Percentiles rank a stretch among this genome's conserved stretches.
Conservation (phyloP, 2,113 vertebrate species). For the Scartelaos histophorus region DNA sequence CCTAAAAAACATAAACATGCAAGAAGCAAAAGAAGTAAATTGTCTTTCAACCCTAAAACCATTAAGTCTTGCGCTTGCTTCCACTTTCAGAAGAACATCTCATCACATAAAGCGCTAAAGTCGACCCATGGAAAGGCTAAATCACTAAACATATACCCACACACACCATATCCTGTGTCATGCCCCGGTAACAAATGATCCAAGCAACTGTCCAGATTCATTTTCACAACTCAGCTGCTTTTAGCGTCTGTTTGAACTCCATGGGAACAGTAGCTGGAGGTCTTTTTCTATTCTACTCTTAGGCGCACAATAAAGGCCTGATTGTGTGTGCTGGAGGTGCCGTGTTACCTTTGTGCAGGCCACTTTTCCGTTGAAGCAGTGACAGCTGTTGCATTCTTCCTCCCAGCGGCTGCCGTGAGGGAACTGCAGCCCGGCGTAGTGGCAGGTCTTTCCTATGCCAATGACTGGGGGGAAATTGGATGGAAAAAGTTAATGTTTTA, state of each 20-base stretch:
- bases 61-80: not conserved
- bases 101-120: not conserved
- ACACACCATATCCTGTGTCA: not conserved
- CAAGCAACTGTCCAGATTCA: slow-evolving; percentile 8
- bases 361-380: slow-evolving; percentile 84
- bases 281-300: slow-evolving; percentile 11
- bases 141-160: not conserved
- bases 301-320: slow-evolving; percentile 6
- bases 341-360: slow-evolving; percentile 88
- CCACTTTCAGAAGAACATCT: not conserved
- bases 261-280: slow-evolving; percentile 6
- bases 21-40: no score
- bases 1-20: no score
- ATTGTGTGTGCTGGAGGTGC: not conserved
- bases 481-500: not conserved
- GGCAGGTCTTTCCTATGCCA: slow-evolving; percentile 85
- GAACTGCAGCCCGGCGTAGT: slow-evolving; percentile 83
- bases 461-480: slow-evolving; percentile 75
- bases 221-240: slow-evolving; percentile 11
- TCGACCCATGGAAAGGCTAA: not conserved
- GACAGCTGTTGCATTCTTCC: slow-evolving; percentile 93
- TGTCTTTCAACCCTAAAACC: no score
- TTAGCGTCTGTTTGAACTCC: slow-evolving; percentile 5
- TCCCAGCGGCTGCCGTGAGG: slow-evolving; percentile 90
- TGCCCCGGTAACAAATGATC: slow-evolving; percentile 6